phyloP scores from a whole-genome alignment of 2,797 vertebrate genomes.

The Mergus octosetaceus region DNA sequence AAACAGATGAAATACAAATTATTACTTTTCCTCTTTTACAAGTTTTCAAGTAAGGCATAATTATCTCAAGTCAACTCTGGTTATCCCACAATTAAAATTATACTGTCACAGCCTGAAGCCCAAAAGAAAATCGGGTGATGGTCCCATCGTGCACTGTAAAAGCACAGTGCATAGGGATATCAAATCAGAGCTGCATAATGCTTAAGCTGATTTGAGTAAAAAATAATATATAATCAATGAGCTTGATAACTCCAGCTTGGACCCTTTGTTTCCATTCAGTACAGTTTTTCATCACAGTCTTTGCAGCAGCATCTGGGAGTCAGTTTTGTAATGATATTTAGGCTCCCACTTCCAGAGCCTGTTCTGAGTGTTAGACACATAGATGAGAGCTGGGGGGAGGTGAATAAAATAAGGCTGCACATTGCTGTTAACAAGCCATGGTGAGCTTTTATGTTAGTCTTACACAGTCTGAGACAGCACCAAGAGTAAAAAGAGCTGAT shows the following conservation, averaged over 20 bases:
- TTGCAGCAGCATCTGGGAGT: not conserved
- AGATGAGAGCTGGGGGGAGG: not conserved
- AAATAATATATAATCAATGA: not conserved
- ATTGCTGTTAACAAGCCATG: not conserved
- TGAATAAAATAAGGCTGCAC: not conserved
- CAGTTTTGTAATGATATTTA: not conserved
- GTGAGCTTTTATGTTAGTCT: not conserved
- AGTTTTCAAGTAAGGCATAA: not conserved
- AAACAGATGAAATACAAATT: not conserved
- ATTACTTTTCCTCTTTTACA: not conserved
- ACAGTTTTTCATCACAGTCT: not conserved
- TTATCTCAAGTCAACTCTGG: not conserved
- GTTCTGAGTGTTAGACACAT: accelerated
- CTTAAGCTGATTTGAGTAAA: not conserved
- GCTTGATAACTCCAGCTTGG: not conserved
- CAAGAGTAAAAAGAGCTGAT: not conserved
- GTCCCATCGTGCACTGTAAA: not conserved
- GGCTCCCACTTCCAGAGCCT: not conserved
- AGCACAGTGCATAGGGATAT: accelerated
- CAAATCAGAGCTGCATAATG: not conserved
- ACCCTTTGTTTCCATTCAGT: accelerated
- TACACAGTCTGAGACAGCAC: not conserved
- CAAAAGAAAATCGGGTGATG: not conserved
- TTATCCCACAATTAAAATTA: not conserved
- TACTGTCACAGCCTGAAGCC: not conserved